Evolutionary conservation across 2,888 invertebrate species (phyloP), one percentile per base, ranked within the genome.

Genomic region (Andrena minutula): DNA sequence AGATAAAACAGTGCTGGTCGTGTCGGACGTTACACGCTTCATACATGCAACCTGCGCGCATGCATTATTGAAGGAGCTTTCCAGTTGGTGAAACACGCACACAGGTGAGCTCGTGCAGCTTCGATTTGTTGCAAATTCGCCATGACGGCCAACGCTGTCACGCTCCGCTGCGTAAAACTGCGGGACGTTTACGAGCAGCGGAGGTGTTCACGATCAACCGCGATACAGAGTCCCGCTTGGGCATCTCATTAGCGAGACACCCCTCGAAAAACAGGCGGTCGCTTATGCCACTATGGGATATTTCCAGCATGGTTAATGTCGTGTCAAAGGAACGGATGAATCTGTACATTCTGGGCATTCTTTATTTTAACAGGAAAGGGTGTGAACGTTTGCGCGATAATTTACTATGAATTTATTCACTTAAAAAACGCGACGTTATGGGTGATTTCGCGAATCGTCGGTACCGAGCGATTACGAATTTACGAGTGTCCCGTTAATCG

Each of bases 231-330:
- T 49, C 56, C 64, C 69, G 63, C 82, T 88, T 79, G 78, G 61
- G 61, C 47, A 41, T 88, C 82, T 88, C 86, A 88, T 87, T 87
- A 88, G 84, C 79, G 78, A 32, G 64, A 16, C 63, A 75, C 65
- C 75, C 79, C 77, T 81, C 74, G 76, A 63, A 60, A 82, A 82
- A 82, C 72, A 81, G 63, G 35, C 69, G 72, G n/a, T 2, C 32
- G 72, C 53, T 41, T 51, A 60, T 73, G 53, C 56, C 69, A 16
- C 23, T 12, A 23, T 58, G 16, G 49, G 56, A 56, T 65, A 69
- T 64, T 68, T 41, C 69, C 5, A 2, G 8, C n/a, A 28, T 6
- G 32, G 35, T 72, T 51, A 82, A 69, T 16, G 32, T 66, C 74
- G 16, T 58, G 69, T 76, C 49, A 63, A 68, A 26, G 68, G 53